These are phyloP conservation scores for Podabrus alpinus DNA, from an alignment of 2,888 invertebrate genomes.

Conservation along the genomic window DNA sequence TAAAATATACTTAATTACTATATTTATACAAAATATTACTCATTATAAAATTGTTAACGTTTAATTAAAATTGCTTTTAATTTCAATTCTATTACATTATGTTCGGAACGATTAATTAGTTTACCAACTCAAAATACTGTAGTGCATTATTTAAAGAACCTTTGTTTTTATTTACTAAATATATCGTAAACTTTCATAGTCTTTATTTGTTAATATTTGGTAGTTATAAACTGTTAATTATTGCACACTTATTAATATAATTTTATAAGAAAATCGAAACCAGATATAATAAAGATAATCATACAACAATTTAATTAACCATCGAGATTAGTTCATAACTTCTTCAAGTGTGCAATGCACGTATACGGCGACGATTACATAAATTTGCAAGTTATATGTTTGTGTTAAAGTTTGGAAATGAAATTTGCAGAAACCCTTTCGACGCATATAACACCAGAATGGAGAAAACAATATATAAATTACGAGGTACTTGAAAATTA, in stretches of 20 bases:
- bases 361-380: neutral
- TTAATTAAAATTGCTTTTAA: neutral
- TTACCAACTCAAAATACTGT: neutral
- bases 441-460: slow-evolving; percentile 90
- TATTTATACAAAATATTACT: neutral
- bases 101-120: neutral
- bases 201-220: neutral
- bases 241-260: neutral
- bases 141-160: slow-evolving; percentile 5
- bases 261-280: slow-evolving; percentile 3
- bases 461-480: slow-evolving; percentile 85
- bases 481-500: slow-evolving; percentile 62
- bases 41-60: neutral
- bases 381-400: neutral
- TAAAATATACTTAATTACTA: neutral
- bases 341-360: slow-evolving; percentile 19
- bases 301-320: slow-evolving; percentile 16
- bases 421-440: slow-evolving; percentile 89
- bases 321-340: slow-evolving; percentile 17
- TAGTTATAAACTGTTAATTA: neutral
- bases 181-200: slow-evolving; percentile 9
- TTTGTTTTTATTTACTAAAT: slow-evolving; percentile 22
- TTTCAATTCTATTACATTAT: neutral
- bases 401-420: slow-evolving; percentile 59
- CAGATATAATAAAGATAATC: slow-evolving; percentile 9